Percentiles rank a stretch among this genome's conserved stretches.
phyloP scores from a whole-genome alignment of 2,113 vertebrate genomes.

The Phalacrocorax aristotelis region DNA sequence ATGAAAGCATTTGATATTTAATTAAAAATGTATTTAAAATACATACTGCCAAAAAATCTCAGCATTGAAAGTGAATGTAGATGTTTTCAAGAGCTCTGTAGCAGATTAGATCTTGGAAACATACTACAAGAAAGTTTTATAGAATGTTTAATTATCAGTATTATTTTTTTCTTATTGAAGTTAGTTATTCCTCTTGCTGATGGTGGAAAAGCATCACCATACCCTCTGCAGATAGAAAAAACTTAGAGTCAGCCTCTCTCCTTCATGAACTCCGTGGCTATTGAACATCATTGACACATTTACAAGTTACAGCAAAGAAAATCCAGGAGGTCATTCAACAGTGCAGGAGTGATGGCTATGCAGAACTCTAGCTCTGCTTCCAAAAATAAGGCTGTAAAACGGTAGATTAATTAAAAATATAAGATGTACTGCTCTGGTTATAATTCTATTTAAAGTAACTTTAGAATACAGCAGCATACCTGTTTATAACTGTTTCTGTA shows the following conservation, averaged over 20 bases:
- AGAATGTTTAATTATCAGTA: background rate
- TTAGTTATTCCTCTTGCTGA: background rate
- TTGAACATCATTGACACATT: background rate
- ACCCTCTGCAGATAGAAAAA: background rate
- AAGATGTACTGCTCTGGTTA: conserved; percentile 10
- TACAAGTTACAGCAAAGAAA: background rate
- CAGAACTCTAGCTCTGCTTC: background rate
- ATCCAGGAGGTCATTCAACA: conserved; percentile 2
- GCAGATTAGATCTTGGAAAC: background rate
- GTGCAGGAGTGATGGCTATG: background rate
- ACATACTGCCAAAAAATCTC: background rate
- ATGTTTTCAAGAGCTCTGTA: background rate
- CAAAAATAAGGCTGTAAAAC: conserved; percentile 24
- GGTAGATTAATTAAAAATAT: conserved; percentile 52
- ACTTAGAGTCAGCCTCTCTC: background rate
- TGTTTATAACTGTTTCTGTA: conserved; percentile 5
- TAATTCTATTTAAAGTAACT: conserved; percentile 2
- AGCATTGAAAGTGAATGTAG: background rate
- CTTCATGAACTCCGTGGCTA: background rate
- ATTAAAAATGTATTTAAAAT: background rate
- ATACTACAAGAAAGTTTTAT: background rate
- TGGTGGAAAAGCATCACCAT: background rate
- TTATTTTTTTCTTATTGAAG: background rate
- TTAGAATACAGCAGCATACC: background rate
- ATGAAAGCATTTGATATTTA: background rate